Evolutionary conservation across 1,140 invertebrate species (phyloP).

Genomic region (Lerema accius): DNA sequence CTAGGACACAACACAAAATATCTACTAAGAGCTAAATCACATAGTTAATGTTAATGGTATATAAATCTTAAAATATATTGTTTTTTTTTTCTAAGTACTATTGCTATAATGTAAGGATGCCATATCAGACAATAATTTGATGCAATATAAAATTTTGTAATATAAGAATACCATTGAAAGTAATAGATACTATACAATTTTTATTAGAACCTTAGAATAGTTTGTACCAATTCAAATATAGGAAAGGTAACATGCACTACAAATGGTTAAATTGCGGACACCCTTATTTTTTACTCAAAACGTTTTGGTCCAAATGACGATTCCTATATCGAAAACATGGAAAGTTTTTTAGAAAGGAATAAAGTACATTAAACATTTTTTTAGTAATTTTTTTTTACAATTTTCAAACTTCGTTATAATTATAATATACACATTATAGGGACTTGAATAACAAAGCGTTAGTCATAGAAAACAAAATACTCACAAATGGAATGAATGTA

Average conservation of each 20-base stretch:
- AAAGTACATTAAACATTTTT: too few relatives aligned
- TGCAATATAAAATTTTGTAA: too few relatives aligned
- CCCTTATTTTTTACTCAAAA: not conserved
- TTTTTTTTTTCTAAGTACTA: constrained; percentile 22
- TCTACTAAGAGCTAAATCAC: constrained; percentile 9
- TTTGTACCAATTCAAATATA: constrained; percentile 24
- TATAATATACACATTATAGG: not conserved
- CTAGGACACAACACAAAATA: constrained; percentile 18
- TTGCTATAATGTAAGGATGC: constrained; percentile 12
- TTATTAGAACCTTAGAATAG: constrained; percentile 4
- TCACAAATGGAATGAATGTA: constrained; percentile 68
- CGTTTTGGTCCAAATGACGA: constrained; percentile 15
- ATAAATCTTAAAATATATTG: constrained; percentile 18
- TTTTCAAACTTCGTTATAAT: not conserved
- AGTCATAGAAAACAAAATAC: constrained; percentile 38
- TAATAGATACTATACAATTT: not conserved
- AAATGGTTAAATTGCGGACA: not conserved
- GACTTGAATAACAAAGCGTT: not conserved
- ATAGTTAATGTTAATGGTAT: constrained; percentile 3
- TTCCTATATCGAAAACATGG: not conserved
- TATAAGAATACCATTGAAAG: too few relatives aligned
- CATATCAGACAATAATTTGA: not conserved
- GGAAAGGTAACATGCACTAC: constrained; percentile 11
- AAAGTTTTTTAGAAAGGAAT: constrained; percentile 9
- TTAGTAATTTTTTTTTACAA: too few relatives aligned